These are phyloP conservation scores for Ypsolopha sequella DNA, from an alignment of 2,888 invertebrate species.

Conservation along the genomic window DNA sequence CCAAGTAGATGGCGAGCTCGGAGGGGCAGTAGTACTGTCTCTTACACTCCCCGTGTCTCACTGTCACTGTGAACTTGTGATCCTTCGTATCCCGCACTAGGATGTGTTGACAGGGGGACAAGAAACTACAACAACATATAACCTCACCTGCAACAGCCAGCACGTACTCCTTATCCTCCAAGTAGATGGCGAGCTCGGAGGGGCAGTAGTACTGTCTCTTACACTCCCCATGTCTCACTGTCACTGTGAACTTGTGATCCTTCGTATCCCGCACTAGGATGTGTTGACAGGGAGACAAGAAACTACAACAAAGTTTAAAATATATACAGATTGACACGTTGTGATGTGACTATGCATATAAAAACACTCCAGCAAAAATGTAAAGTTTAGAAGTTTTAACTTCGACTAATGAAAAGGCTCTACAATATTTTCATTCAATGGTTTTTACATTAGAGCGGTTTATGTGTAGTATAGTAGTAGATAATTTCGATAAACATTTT, in stretches of 20 bases:
- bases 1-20: conserved; percentile 74
- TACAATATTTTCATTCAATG: too few species aligned
- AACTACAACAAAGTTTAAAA: conserved; percentile 55
- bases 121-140: conserved; percentile 67
- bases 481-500: too few species aligned
- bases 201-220: conserved; percentile 32
- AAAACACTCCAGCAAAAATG: too few species aligned
- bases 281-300: conserved; percentile 82
- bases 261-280: conserved; percentile 77
- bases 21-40: conserved; percentile 36
- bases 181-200: conserved; percentile 71
- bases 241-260: conserved; percentile 79
- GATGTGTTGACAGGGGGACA: conserved; percentile 82
- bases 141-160: conserved; percentile 19
- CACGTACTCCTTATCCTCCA: conserved; percentile 79
- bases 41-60: conserved; percentile 60
- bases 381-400: too few species aligned
- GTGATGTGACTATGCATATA: too few species aligned
- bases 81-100: conserved; percentile 78
- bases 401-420: too few species aligned
- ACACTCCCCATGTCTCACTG: conserved; percentile 65
- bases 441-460: too few species aligned
- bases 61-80: conserved; percentile 77
- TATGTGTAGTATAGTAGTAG: too few species aligned
- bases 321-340: too few species aligned